These are phyloP conservation scores for Pangasius sanitwongsei DNA, from an alignment of 2,797 vertebrate genomes.

Conservation along the genomic window DNA sequence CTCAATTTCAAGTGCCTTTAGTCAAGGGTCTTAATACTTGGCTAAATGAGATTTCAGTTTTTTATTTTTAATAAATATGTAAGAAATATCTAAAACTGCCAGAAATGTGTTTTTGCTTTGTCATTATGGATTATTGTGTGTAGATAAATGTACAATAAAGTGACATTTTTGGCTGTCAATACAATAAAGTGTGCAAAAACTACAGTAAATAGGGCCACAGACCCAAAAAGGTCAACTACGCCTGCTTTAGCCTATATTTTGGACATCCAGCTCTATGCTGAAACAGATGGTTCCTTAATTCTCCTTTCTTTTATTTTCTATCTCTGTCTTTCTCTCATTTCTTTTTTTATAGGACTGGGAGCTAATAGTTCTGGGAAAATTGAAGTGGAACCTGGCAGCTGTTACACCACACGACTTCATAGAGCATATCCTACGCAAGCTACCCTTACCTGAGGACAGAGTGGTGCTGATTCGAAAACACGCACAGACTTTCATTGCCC, in stretches of 20 bases:
- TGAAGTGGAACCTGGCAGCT: slow-evolving; percentile 98
- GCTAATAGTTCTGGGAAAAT: slow-evolving; percentile 91
- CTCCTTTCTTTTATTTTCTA: neutral
- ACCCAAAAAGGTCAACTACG: neutral
- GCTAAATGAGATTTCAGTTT: neutral
- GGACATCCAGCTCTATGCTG: neutral
- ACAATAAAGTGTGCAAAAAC: neutral
- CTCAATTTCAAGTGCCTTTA: neutral
- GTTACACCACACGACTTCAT: slow-evolving; percentile 95
- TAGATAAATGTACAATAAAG: neutral
- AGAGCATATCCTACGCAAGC: slow-evolving; percentile 90
- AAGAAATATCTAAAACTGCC: neutral
- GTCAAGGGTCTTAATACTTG: neutral
- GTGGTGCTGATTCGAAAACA: slow-evolving; percentile 91
- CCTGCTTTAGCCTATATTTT: neutral
- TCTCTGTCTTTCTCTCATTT: slow-evolving; percentile 6
- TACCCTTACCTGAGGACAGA: slow-evolving; percentile 89
- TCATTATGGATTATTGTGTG: neutral
- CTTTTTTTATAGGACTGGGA: slow-evolving; percentile 87
- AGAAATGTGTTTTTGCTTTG: neutral
- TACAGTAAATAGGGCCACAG: neutral
- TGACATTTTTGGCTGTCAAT: neutral
- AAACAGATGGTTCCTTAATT: neutral
- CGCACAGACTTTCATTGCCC: slow-evolving; percentile 91
- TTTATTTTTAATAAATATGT: neutral